These are phyloP conservation scores for Prosapia bicincta DNA, from an alignment of 2,888 invertebrate species.

Conservation along the genomic window DNA sequence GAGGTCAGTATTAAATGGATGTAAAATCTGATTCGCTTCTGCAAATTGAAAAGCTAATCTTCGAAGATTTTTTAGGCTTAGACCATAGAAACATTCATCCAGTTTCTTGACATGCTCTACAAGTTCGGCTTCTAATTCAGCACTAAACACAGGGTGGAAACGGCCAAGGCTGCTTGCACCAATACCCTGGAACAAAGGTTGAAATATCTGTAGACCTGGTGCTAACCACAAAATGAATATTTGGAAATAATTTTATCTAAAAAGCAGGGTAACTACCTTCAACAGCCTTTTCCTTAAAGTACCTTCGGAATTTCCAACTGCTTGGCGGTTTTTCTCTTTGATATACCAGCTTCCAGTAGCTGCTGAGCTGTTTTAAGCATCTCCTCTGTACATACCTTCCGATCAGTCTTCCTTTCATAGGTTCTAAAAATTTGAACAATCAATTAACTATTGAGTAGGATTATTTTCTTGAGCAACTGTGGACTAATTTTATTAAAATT, in stretches of 20 bases:
- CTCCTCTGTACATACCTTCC: conserved; percentile 13
- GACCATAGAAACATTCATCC: conserved; percentile 11
- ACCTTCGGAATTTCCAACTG: conserved; percentile 19
- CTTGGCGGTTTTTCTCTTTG: conserved; percentile 15
- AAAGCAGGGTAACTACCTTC: conserved; percentile 9
- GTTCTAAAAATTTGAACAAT: too few species aligned
- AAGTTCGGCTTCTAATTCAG: neutral
- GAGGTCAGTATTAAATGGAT: conserved; percentile 5
- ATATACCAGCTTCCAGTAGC: conserved; percentile 12
- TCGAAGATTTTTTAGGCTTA: conserved; percentile 7
- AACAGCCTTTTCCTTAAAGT: conserved; percentile 17
- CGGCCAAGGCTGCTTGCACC: neutral
- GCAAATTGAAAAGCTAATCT: conserved; percentile 15
- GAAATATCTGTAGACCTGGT: neutral
- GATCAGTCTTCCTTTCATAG: conserved; percentile 17
- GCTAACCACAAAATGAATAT: neutral
- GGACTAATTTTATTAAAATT: too few species aligned
- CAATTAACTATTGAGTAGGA: too few species aligned
- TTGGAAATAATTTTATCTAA: neutral
- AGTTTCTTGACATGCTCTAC: conserved; percentile 2
- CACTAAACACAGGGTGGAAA: conserved; percentile 4
- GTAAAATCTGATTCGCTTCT: conserved; percentile 11
- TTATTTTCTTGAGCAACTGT: too few species aligned
- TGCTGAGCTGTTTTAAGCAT: conserved; percentile 14
- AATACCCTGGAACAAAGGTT: conserved; percentile 3